Conservation (phyloP, 2,113 vertebrate genomes). For the Merops nubicus region DNA sequence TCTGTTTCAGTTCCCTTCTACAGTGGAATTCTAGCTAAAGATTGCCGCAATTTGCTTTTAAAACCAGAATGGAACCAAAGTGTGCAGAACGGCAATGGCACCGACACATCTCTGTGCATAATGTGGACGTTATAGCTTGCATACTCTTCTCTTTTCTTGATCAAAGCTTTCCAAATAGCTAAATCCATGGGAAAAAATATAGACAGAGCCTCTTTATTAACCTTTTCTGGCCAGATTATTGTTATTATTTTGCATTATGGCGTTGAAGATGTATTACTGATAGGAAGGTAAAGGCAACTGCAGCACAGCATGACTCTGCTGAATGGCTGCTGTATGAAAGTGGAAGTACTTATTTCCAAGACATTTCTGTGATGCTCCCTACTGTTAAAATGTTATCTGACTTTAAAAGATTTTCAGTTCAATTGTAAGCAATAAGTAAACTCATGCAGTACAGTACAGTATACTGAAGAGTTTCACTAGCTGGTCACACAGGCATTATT, state of each 20-base stretch:
- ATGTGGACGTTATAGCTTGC: background rate
- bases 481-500: constrained; percentile 55
- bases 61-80: background rate
- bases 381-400: constrained; percentile 57
- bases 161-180: constrained; percentile 39
- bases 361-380: constrained; percentile 47
- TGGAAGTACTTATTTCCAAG: constrained; percentile 55
- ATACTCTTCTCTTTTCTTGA: background rate
- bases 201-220: constrained; percentile 45
- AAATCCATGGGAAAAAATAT: constrained; percentile 24
- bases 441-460: background rate
- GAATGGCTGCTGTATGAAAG: constrained; percentile 24
- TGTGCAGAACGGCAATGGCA: background rate
- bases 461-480: constrained; percentile 28
- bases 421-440: constrained; percentile 59
- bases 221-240: constrained; percentile 50
- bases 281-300: constrained; percentile 34
- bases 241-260: constrained; percentile 65
- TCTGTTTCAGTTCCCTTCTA: background rate
- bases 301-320: constrained; percentile 19
- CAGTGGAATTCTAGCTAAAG: background rate
- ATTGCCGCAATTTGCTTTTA: background rate
- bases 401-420: constrained; percentile 57
- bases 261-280: constrained; percentile 47
- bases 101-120: background rate